These are phyloP conservation scores for Craterocephalus amniculus DNA, from an alignment of 2,797 vertebrate species.

Conservation along the genomic window DNA sequence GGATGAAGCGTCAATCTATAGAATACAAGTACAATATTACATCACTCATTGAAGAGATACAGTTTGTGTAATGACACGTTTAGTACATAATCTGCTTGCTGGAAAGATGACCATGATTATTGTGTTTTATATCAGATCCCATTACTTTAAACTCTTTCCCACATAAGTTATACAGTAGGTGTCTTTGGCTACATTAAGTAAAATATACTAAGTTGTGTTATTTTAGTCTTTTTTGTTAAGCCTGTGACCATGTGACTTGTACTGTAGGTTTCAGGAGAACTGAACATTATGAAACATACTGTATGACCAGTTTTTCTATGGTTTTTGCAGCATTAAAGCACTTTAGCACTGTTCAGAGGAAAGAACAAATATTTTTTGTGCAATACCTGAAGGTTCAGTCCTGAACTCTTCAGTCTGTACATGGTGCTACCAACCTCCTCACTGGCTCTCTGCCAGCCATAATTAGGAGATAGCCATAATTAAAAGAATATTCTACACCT, in stretches of 20 bases:
- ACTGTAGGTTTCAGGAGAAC: slow-evolving; percentile 3
- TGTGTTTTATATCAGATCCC: neutral
- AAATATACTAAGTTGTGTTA: neutral
- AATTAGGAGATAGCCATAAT: no score
- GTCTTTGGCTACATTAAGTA: neutral
- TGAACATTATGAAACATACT: neutral
- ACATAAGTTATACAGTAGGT: no score
- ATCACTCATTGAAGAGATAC: neutral
- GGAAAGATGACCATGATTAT: neutral
- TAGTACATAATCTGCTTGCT: neutral
- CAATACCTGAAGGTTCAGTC: neutral
- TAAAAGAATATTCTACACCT: neutral
- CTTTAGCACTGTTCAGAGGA: neutral
- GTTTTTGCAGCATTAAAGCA: neutral
- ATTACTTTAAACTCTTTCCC: no score
- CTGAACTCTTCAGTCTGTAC: neutral
- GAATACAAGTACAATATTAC: slow-evolving; percentile 11
- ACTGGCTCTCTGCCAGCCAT: neutral
- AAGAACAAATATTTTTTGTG: slow-evolving; percentile 5
- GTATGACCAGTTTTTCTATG: neutral
- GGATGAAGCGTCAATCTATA: slow-evolving; percentile 89
- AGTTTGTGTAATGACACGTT: neutral
- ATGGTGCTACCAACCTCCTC: neutral
- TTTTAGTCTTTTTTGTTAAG: neutral
- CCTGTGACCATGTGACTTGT: neutral